These are phyloP conservation scores for Xanthia togata DNA, from an alignment of 2,888 invertebrate species.

Conservation along the genomic window DNA sequence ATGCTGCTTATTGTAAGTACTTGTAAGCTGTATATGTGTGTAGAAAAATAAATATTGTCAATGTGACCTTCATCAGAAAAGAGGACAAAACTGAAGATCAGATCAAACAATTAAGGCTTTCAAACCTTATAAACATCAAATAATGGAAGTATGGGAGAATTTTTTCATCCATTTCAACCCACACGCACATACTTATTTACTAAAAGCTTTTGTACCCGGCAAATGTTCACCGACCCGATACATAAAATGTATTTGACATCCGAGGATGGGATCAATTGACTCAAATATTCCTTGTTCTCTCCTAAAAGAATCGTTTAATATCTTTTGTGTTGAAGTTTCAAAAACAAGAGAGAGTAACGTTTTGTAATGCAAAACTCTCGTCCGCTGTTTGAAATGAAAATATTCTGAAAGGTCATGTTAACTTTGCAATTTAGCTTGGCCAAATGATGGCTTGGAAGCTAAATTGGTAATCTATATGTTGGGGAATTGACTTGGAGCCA, in stretches of 20 bases:
- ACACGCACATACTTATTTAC: slow-evolving; percentile 54
- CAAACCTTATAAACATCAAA: slow-evolving; percentile 52
- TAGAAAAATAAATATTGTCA: slow-evolving; percentile 11
- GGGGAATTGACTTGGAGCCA: slow-evolving; percentile 31
- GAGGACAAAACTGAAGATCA: slow-evolving; percentile 43
- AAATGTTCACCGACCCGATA: slow-evolving; percentile 67
- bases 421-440: slow-evolving; percentile 12
- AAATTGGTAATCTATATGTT: slow-evolving; percentile 32
- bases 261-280: slow-evolving; percentile 66
- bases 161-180: slow-evolving; percentile 39
- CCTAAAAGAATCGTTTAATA: slow-evolving; percentile 50
- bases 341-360: slow-evolving; percentile 15
- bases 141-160: slow-evolving; percentile 45
- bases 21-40: not conserved
- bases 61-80: slow-evolving; percentile 32
- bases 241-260: slow-evolving; percentile 71
- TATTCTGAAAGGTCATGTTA: slow-evolving; percentile 29
- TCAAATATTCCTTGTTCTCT: slow-evolving; percentile 59
- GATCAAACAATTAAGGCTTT: slow-evolving; percentile 50
- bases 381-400: slow-evolving; percentile 16
- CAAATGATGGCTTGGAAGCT: slow-evolving; percentile 24
- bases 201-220: slow-evolving; percentile 70
- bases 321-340: slow-evolving; percentile 19
- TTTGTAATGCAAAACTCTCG: slow-evolving; percentile 27
- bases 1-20: not conserved